Conservation (phyloP, 1,140 invertebrate species). For the Onthophagus taurus region DNA sequence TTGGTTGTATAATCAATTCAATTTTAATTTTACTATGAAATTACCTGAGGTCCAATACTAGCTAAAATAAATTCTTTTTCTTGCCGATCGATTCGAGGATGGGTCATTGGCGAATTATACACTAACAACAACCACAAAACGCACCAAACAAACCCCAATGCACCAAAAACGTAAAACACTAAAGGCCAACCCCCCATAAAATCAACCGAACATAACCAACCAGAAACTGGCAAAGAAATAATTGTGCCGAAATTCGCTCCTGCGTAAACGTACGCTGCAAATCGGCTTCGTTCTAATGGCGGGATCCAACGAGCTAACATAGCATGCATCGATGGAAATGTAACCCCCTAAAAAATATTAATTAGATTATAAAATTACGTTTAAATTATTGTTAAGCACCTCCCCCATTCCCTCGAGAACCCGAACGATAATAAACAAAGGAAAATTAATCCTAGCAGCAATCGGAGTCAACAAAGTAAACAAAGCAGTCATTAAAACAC, state of each 20-base stretch:
- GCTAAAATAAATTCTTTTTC: conserved; percentile 58
- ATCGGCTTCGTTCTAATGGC: conserved; percentile 67
- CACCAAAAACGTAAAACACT: conserved; percentile 70
- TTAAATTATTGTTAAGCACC: conserved; percentile 38
- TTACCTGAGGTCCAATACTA: conserved; percentile 41
- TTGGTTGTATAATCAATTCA: too few species aligned
- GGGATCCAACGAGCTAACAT: conserved; percentile 77
- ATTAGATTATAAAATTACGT: neutral
- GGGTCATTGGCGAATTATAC: conserved; percentile 64
- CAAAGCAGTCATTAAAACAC: conserved; percentile 65
- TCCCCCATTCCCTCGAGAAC: conserved; percentile 80
- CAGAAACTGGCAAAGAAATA: conserved; percentile 62
- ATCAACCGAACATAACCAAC: conserved; percentile 59
- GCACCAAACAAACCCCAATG: conserved; percentile 70
- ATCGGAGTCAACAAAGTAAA: conserved; percentile 66
- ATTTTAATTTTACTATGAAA: conserved; percentile 3
- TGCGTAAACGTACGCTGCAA: conserved; percentile 70
- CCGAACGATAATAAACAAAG: conserved; percentile 65
- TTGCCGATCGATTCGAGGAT: conserved; percentile 66
- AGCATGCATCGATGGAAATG: conserved; percentile 73
- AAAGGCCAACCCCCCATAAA: conserved; percentile 66
- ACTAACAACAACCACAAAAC: conserved; percentile 62
- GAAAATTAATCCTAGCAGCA: conserved; percentile 58
- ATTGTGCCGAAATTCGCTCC: conserved; percentile 66
- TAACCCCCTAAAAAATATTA: conserved; percentile 53